Base-by-base conservation (phyloP, 2,888 invertebrate genomes). In the Nymphalis polychloros region DNA sequence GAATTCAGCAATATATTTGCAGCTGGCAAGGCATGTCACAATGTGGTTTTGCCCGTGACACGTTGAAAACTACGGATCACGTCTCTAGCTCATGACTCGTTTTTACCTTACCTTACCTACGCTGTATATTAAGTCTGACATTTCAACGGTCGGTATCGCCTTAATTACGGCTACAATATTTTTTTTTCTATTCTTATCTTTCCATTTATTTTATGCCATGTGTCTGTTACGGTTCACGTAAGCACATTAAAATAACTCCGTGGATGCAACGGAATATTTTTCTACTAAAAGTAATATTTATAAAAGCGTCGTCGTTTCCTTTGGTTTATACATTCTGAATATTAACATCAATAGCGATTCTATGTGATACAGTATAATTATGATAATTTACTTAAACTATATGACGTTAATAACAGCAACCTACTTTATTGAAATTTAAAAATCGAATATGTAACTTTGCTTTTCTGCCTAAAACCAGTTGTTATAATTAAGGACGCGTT, bases 101-200 rank as follows among this genome's bases (percentile, higher is more conserved):
- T 88, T 88, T 87, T 87, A 79, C 78, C 81, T 80, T 81, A 31
- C 27, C 27, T 31, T 31, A 31, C 27, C 27, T 31, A 81, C 80
- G 79, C 75, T 75, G 69, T 77, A 81, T 79, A 81, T 85, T 81
- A 80, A 77, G 79, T 80, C 78, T 86, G 88, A 84, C 87, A 90
- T 90, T 89, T 88, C 81, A 88, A 86, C 85, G 81, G 79, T 77
- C 81, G 79, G 78, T 81, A 79, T 77, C 75, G 76, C 78, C 76
- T 77, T 86, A 85, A 88, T 88, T 87, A 82, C 76, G 74, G 74
- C 75, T 78, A 75, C 69, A 73, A 68, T 72, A 53, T 74, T 75
- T 73, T 69, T 71, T 82, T 80, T 75, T 77, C 68, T 65, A 71
- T 63, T 67, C 57, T 71, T 72, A 72, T 71, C 68, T 67, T 64